phyloP scores from a whole-genome alignment of 2,797 vertebrate genomes.

The Uromys caudimaculatus region DNA sequence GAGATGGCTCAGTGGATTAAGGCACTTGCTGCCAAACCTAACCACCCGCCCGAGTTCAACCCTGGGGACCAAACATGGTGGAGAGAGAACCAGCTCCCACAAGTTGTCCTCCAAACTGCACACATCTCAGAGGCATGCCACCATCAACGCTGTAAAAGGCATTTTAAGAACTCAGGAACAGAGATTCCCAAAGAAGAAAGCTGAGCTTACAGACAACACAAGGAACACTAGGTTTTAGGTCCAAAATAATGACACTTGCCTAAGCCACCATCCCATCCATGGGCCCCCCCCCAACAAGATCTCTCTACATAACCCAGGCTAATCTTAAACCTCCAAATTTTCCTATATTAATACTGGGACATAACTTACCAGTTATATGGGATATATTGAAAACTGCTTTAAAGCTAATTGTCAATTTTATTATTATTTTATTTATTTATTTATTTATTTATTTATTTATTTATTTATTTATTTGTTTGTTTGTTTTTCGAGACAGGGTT shows the following conservation, averaged over 20 bases:
- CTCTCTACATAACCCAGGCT: background rate
- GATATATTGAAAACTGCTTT: background rate
- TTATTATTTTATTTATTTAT: too few species aligned
- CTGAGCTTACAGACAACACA: background rate
- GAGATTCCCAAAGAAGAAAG: background rate
- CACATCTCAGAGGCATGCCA: background rate
- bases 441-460: too few species aligned
- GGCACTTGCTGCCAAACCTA: background rate
- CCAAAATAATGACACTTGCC: background rate
- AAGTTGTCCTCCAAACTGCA: background rate
- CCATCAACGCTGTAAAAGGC: background rate
- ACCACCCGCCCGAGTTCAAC: background rate
- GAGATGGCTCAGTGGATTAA: background rate
- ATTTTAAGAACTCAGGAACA: slow-evolving; percentile 15
- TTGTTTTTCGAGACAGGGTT: too few species aligned
- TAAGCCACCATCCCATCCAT: background rate
- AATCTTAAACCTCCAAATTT: background rate
- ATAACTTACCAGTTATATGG: background rate
- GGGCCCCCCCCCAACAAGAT: background rate
- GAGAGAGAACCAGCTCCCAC: background rate
- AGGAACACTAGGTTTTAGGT: background rate
- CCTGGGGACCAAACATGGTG: background rate
- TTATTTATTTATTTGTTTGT: too few species aligned
- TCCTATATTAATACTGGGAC: background rate
- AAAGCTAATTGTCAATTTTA: background rate